These are phyloP conservation scores for Biston stratarius DNA, from an alignment of 2,888 invertebrate genomes.

Conservation along the genomic window DNA sequence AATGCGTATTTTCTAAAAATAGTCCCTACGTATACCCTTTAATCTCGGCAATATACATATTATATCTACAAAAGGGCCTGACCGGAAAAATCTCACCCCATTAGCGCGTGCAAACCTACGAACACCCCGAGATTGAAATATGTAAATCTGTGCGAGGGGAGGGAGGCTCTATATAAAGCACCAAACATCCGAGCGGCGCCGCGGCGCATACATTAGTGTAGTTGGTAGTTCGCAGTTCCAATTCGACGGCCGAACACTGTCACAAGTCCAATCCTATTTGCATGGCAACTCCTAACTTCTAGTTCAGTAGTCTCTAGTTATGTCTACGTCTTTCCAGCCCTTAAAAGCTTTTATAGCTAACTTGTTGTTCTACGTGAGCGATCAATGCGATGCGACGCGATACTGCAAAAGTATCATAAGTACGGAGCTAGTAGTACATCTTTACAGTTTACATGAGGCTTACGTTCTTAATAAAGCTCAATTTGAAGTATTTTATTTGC, in stretches of 20 bases:
- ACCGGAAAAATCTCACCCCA: conserved; percentile 34
- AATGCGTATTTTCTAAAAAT: conserved; percentile 13
- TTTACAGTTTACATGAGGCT: no score
- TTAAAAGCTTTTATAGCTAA: neutral
- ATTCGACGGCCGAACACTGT: conserved; percentile 30
- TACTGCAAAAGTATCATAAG: neutral
- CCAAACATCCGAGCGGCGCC: conserved; percentile 28
- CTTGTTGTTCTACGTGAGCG: neutral
- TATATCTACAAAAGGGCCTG: conserved; percentile 19
- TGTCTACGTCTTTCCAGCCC: neutral
- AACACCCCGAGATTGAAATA: conserved; percentile 33
- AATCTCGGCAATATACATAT: conserved; percentile 21
- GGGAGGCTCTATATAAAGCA: conserved; percentile 20
- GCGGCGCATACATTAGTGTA: conserved; percentile 38
- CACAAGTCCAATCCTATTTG: conserved; percentile 41
- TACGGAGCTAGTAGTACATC: no score
- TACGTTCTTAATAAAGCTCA: no score
- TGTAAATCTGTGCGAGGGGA: conserved; percentile 24
- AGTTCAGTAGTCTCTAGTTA: conserved; percentile 4
- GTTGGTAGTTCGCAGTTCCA: conserved; percentile 28
- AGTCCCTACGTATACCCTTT: neutral
- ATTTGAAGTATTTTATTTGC: no score
- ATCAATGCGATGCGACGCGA: neutral
- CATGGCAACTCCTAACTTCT: conserved; percentile 38
- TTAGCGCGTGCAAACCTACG: conserved; percentile 28